Conservation (phyloP, 2,888 invertebrate species). For the Exephanes ischioxanthus region DNA sequence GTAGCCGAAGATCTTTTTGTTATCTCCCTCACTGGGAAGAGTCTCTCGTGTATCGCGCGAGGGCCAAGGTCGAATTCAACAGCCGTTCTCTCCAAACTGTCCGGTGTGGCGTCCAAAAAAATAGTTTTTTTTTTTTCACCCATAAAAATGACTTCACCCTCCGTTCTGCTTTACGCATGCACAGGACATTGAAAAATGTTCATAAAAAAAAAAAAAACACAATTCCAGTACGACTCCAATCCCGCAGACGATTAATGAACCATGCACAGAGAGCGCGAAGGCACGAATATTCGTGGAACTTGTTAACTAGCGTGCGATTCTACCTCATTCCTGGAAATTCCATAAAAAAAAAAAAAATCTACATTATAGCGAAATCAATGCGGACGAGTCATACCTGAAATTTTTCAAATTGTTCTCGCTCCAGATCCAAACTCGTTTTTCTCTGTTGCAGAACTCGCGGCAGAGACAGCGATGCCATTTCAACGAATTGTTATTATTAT, state of each 20-base stretch:
- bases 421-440: slow-evolving; percentile 91
- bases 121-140: neutral
- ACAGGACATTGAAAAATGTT: neutral
- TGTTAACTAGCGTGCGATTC: neutral
- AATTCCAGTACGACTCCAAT: neutral
- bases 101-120: neutral
- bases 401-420: slow-evolving; percentile 94
- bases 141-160: neutral
- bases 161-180: neutral
- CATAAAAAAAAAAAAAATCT: slow-evolving; percentile 13
- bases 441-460: slow-evolving; percentile 90
- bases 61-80: neutral
- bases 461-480: slow-evolving; percentile 91
- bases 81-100: neutral
- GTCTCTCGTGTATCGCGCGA: neutral
- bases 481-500: neutral
- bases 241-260: neutral
- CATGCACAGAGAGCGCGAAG: neutral
- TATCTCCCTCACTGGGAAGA: neutral
- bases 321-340: slow-evolving; percentile 54
- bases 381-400: slow-evolving; percentile 89
- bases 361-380: neutral
- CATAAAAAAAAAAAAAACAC: neutral
- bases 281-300: neutral
- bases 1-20: slow-evolving; percentile 1